Evolutionary conservation across 2,113 vertebrate species (phyloP).

Genomic region (Carollia perspicillata): DNA sequence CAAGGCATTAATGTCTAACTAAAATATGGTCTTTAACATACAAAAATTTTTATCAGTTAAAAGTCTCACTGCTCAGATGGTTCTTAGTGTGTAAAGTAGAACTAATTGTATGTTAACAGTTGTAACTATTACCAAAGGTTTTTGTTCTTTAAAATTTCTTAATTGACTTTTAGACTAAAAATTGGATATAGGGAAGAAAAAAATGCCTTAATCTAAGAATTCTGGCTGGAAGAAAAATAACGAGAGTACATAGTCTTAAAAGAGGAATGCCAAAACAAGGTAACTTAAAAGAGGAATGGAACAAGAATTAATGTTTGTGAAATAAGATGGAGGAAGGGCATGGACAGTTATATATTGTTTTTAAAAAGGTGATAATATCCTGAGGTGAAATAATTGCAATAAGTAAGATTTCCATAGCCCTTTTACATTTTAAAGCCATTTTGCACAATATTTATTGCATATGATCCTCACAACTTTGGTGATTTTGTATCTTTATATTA

Average conservation of each 20-base stretch:
- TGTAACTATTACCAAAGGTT: neutral
- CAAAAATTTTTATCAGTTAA: conserved; percentile 9
- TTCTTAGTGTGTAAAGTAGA: conserved; percentile 12
- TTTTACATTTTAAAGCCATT: neutral
- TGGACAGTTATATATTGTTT: neutral
- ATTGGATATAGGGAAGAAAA: conserved; percentile 1
- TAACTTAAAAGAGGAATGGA: neutral
- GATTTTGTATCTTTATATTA: neutral
- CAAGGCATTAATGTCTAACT: neutral
- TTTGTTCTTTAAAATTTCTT: conserved; percentile 27
- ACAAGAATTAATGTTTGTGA: conserved; percentile 15
- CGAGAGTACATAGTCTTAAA: neutral
- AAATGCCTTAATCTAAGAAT: neutral
- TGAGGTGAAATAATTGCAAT: neutral
- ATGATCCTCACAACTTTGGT: neutral
- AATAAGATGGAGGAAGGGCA: neutral
- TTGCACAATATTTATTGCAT: neutral
- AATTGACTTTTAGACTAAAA: conserved; percentile 19
- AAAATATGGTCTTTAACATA: conserved; percentile 9
- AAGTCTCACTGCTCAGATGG: neutral
- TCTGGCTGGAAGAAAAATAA: conserved; percentile 17
- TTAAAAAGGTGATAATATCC: neutral
- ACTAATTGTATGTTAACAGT: neutral
- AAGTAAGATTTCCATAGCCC: neutral
- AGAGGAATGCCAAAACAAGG: neutral